Conservation (phyloP, 2,113 vertebrate genomes). For the Merops nubicus region DNA sequence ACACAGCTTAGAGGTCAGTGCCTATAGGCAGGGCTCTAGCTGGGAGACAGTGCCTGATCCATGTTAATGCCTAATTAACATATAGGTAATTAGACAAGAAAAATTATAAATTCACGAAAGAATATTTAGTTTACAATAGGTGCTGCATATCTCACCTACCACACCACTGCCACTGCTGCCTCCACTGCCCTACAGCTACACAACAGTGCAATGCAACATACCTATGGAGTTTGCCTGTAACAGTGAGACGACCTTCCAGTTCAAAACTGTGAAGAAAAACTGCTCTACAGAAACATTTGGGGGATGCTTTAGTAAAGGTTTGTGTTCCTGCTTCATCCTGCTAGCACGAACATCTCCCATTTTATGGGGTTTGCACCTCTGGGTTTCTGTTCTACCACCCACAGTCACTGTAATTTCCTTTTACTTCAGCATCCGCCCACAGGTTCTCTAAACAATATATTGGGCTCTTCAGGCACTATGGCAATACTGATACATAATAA, state of each 20-base stretch:
- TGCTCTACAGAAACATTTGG: neutral
- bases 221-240: rapidly evolving
- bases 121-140: neutral
- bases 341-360: neutral
- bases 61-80: neutral
- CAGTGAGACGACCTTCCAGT: neutral
- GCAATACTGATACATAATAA: constrained; percentile 16
- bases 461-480: constrained; percentile 19
- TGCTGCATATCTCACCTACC: neutral
- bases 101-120: neutral
- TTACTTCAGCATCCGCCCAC: constrained; percentile 33
- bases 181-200: neutral
- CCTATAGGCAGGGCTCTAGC: neutral
- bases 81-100: neutral
- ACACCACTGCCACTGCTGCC: neutral
- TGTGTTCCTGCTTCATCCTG: neutral
- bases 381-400: constrained; percentile 38
- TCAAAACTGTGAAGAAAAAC: neutral
- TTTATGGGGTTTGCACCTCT: constrained; percentile 21
- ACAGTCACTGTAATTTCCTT: constrained; percentile 44
- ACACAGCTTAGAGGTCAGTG: neutral
- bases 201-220: neutral
- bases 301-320: neutral
- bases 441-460: neutral
- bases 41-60: neutral